Evolutionary conservation across 92 coral and sea anemone species (phyloP).

Genomic region (Epizoanthus scotinus): DNA sequence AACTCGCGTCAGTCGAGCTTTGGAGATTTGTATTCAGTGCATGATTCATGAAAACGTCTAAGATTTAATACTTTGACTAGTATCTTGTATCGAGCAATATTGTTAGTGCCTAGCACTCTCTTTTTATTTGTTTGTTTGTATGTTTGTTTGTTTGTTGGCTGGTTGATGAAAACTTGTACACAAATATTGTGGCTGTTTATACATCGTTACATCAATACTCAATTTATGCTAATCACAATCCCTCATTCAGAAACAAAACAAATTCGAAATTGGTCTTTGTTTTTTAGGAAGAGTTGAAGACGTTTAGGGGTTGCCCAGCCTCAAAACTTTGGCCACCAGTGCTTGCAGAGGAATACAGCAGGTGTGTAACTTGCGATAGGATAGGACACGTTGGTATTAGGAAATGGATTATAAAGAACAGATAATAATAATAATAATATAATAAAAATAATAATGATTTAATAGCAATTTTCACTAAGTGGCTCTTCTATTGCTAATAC

Average conservation of each 20-base stretch:
- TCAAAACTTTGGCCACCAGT: constrained; percentile 77
- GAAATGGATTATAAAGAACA: no score
- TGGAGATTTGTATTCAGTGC: not conserved
- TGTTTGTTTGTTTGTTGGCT: not conserved
- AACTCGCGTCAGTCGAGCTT: not conserved
- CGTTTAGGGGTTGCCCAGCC: constrained; percentile 72
- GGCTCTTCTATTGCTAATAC: no score
- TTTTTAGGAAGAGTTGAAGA: constrained; percentile 72
- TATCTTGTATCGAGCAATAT: not conserved
- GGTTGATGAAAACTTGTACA: not conserved
- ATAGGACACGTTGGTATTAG: no score
- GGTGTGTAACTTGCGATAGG: constrained; percentile 50
- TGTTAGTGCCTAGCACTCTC: not conserved
- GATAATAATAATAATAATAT: no score
- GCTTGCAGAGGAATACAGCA: constrained; percentile 78
- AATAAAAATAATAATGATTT: no score
- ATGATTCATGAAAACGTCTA: not conserved
- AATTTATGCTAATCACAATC: no score
- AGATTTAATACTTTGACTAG: not conserved
- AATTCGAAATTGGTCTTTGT: not conserved
- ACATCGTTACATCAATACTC: no score
- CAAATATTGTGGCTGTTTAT: not conserved
- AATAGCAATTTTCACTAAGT: no score
- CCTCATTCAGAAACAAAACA: not conserved
- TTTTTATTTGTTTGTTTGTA: not conserved